These are phyloP conservation scores for Alloplasta piceator DNA, from an alignment of 2,888 invertebrate species.

Conservation along the genomic window DNA sequence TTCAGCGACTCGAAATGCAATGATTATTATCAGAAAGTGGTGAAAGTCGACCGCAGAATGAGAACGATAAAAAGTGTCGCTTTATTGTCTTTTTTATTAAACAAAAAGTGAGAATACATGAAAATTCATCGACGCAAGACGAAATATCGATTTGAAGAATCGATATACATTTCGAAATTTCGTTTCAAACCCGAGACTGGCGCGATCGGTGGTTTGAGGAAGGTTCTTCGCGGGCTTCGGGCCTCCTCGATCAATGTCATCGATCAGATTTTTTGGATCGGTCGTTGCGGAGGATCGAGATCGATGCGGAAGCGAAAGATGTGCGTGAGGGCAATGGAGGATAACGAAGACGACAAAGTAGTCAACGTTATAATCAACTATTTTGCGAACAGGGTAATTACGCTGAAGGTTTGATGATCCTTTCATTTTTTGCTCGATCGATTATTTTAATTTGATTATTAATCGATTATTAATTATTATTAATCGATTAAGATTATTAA, in stretches of 20 bases:
- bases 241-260: slow-evolving; percentile 53
- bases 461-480: too few species aligned
- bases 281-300: slow-evolving; percentile 26
- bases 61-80: background rate
- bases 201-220: slow-evolving; percentile 5
- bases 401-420: too few species aligned
- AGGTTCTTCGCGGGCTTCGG: slow-evolving; percentile 22
- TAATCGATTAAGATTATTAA: too few species aligned
- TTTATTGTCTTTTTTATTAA: background rate
- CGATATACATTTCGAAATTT: slow-evolving; percentile 38
- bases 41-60: background rate
- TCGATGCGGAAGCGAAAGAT: slow-evolving; percentile 73
- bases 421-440: too few species aligned
- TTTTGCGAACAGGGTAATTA: slow-evolving; percentile 79
- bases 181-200: slow-evolving; percentile 27
- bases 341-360: slow-evolving; percentile 78
- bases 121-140: slow-evolving; percentile 1
- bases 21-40: background rate
- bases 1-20: too few species aligned
- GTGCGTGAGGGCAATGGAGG: slow-evolving; percentile 76
- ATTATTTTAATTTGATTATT: too few species aligned
- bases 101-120: slow-evolving; percentile 21
- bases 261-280: slow-evolving; percentile 34
- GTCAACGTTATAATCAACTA: slow-evolving; percentile 80
- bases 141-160: slow-evolving; percentile 14